Evolutionary conservation across 2,797 vertebrate genomes (phyloP).

Genomic region (Erpetoichthys calabaricus): DNA sequence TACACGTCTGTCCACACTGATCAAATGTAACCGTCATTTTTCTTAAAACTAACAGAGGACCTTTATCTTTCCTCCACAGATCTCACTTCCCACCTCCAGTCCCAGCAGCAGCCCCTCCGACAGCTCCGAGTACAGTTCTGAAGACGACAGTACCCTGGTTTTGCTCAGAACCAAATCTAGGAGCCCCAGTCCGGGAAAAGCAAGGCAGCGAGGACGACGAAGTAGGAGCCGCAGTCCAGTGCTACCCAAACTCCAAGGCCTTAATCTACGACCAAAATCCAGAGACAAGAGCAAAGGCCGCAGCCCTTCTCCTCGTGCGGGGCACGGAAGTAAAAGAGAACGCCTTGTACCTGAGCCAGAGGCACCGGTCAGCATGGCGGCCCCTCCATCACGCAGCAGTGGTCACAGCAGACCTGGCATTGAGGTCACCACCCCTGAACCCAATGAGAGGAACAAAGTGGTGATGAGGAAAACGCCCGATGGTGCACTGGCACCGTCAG

Average conservation of each 20-base stretch:
- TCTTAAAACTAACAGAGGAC: too few relatives aligned
- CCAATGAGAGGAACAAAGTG: slow-evolving; percentile 52
- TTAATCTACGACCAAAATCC: slow-evolving; percentile 40
- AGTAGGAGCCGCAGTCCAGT: slow-evolving; percentile 50
- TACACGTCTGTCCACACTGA: too few relatives aligned
- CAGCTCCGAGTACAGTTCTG: slow-evolving; percentile 76
- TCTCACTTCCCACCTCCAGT: slow-evolving; percentile 67
- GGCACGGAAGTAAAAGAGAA: slow-evolving; percentile 31
- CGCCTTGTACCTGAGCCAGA: slow-evolving; percentile 42
- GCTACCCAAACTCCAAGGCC: slow-evolving; percentile 47
- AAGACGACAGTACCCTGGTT: slow-evolving; percentile 81
- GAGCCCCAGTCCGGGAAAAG: slow-evolving; percentile 64
- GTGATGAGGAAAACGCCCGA: slow-evolving; percentile 46
- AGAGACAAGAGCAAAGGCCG: slow-evolving; percentile 55
- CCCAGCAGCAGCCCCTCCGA: slow-evolving; percentile 59
- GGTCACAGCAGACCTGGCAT: slow-evolving; percentile 41
- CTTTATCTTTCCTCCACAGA: slow-evolving; percentile 39
- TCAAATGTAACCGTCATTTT: too few relatives aligned
- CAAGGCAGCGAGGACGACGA: slow-evolving; percentile 45
- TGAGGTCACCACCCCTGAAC: slow-evolving; percentile 47
- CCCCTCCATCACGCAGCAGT: slow-evolving; percentile 31
- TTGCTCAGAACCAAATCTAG: slow-evolving; percentile 65
- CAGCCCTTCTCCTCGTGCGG: slow-evolving; percentile 56
- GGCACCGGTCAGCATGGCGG: slow-evolving; percentile 19
- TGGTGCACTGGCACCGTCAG: slow-evolving; percentile 19